Conservation (phyloP, 2,113 vertebrate genomes). For the Antechinus flavipes region DNA sequence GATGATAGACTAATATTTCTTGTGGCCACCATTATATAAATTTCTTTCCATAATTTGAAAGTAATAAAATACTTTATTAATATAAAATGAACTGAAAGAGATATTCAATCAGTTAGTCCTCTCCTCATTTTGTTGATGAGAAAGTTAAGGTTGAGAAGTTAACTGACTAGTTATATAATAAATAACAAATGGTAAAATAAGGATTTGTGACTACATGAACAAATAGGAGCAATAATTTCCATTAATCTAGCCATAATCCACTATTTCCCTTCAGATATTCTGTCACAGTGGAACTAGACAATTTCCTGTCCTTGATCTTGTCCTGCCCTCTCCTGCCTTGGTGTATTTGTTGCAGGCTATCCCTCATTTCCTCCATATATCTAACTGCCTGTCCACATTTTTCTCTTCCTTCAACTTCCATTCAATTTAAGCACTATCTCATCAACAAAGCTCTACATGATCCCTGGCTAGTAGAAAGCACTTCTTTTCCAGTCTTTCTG, state of each 20-base stretch:
- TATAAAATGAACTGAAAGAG: background rate
- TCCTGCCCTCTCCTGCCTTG: background rate
- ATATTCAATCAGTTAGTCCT: background rate
- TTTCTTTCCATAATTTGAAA: background rate
- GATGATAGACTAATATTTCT: background rate
- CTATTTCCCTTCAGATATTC: background rate
- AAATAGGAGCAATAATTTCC: background rate
- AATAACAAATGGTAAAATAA: background rate
- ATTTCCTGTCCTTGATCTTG: background rate
- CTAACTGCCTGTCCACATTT: background rate
- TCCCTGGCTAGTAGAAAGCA: background rate
- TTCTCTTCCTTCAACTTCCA: background rate
- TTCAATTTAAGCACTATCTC: background rate
- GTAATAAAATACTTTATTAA: background rate
- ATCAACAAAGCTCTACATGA: background rate
- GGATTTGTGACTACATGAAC: background rate
- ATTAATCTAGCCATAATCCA: background rate
- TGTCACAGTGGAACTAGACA: background rate
- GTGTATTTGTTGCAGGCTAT: background rate
- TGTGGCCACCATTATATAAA: background rate
- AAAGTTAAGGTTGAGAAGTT: background rate
- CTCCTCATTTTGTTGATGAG: background rate
- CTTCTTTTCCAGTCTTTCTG: background rate
- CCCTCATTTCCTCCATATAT: background rate
- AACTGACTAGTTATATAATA: background rate